Base-by-base conservation (phyloP, 2,888 invertebrate genomes). In the Saturnia japonica region DNA sequence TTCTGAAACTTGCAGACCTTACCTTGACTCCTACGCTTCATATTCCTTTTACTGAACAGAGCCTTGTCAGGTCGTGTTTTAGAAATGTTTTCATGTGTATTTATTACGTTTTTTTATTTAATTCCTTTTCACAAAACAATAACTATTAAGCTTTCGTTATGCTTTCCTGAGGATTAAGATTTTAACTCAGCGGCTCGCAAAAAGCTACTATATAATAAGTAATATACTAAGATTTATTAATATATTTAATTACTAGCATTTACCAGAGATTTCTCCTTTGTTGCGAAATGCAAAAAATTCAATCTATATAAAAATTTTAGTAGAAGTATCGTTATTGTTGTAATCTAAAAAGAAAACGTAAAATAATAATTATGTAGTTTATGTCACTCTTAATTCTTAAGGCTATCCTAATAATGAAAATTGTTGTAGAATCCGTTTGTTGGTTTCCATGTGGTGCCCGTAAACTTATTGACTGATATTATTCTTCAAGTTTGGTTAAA, bases 21-120 rank as follows among this genome's bases (percentile, higher is more conserved):
- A 91, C 93, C 93, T 94, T 89, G 93, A 91, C 94, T 91, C 94
- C 94, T 93, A 94, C 94, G 92, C 93, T 76, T 72, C 75, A 80
- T 78, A 60, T 82, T 87, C 91, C 89, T 90, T 89, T 91, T 91
- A 91, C 89, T 87, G 81, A 85, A 81, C 75, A 80, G 82, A 87
- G 85, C 88, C 90, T 88, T 88, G 89, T 80, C 76, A 79, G 77
- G 78, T 78, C 81, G 76, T 77, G 74, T 77, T 72, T 76, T 78
- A 77, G 75, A 76, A 71, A 78, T 71, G 78, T 74, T 74, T 77
- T 57, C 57, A 57, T 25, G 25, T 57, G 25, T 57, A 57, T 6
- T 60, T 54, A 6, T n/a, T 22, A 22, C 22, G 22, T 54, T 11
- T 11, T 51, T 54, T 22, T 28, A 60, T 25, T 60, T 28, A 60